Evolutionary conservation across 2,113 vertebrate genomes (phyloP).

Genomic region (Oreotrochilus melanogaster): DNA sequence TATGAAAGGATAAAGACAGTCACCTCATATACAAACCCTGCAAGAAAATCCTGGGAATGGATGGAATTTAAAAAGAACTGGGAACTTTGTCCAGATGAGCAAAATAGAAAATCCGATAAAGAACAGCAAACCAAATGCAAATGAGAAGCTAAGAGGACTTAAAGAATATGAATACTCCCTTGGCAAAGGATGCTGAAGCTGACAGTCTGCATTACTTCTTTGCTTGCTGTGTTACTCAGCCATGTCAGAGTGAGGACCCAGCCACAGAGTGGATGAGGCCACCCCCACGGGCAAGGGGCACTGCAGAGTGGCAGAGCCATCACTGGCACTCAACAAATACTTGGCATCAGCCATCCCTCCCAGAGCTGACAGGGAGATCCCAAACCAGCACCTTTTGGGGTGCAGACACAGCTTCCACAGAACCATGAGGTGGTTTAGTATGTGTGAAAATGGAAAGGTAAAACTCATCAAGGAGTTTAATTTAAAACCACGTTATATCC

Average conservation of each 20-base stretch:
- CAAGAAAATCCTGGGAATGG: fast-evolving
- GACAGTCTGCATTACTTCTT: not conserved
- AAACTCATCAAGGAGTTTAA: not conserved
- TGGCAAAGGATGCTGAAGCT: not conserved
- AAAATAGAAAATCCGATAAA: not conserved
- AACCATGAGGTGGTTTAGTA: not conserved
- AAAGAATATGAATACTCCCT: not conserved
- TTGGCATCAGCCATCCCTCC: not conserved
- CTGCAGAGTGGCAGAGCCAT: not conserved
- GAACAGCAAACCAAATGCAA: not conserved
- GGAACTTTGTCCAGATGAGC: not conserved
- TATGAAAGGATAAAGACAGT: not conserved
- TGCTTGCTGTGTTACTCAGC: not conserved
- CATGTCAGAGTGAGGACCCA: not conserved
- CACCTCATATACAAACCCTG: not conserved
- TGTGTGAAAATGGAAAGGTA: not conserved
- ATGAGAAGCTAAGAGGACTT: not conserved
- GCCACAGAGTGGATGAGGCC: not conserved
- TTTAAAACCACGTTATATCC: not conserved
- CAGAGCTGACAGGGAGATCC: not conserved
- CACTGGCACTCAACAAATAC: fast-evolving
- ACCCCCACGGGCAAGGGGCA: not conserved
- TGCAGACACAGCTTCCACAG: not conserved
- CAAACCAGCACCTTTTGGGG: not conserved
- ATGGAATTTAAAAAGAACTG: not conserved